Conservation (phyloP, 2,888 invertebrate genomes). For the Pseudoips prasinana region DNA sequence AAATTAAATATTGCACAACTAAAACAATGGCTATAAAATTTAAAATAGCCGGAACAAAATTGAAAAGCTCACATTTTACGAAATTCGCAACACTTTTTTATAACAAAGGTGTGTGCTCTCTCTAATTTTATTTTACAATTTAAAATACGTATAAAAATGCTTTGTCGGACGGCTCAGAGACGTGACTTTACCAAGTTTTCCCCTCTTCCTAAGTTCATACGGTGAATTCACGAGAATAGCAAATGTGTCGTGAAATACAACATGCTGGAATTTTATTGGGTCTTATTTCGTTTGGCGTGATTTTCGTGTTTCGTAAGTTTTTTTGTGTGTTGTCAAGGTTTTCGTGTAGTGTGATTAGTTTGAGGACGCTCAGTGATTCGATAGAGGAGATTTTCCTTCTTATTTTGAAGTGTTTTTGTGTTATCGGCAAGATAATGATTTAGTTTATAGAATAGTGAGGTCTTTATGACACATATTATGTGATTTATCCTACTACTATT, state of each 20-base stretch:
- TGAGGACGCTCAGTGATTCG: not conserved
- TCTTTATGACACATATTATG: no score
- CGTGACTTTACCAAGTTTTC: slow-evolving; percentile 45
- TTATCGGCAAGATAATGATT: no score
- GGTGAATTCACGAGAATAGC: slow-evolving; percentile 28
- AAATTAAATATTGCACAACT: no score
- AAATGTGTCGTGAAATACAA: slow-evolving; percentile 36
- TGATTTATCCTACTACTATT: no score
- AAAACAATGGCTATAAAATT: slow-evolving; percentile 18
- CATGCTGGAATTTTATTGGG: slow-evolving; percentile 24
- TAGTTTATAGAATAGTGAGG: no score
- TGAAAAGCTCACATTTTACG: slow-evolving; percentile 8
- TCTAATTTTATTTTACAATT: slow-evolving; percentile 34
- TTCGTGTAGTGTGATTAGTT: slow-evolving; percentile 8
- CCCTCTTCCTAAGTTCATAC: slow-evolving; percentile 23
- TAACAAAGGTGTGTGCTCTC: slow-evolving; percentile 17
- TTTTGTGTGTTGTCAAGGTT: slow-evolving; percentile 4
- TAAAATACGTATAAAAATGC: slow-evolving; percentile 50
- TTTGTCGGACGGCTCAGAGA: slow-evolving; percentile 31
- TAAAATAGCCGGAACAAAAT: slow-evolving; percentile 15
- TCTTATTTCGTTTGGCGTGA: slow-evolving; percentile 20
- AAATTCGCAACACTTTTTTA: slow-evolving; percentile 25
- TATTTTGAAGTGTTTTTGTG: no score
- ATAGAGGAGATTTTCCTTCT: no score
- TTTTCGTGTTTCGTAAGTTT: slow-evolving; percentile 9